Base-by-base conservation (phyloP, 2,113 vertebrate genomes). In the Siniperca chuatsi region DNA sequence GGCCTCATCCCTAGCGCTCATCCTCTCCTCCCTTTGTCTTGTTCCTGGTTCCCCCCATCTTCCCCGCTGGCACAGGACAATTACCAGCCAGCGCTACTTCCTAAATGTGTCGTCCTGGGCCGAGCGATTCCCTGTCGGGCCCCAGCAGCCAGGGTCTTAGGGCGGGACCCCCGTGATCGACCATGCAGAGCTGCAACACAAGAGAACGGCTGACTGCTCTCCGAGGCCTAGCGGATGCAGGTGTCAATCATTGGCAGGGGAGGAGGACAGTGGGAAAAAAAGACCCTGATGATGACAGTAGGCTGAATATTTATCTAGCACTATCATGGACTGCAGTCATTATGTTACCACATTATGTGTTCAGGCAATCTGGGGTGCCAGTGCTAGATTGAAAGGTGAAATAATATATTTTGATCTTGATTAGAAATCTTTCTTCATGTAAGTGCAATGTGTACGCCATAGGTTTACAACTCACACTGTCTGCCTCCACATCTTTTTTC, bases 11-110 rank as follows among this genome's bases (percentile, higher is more conserved):
- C 68, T 84, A 65, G 37, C 66, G 21, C 75, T 90, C 91, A 84
- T 89, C 85, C 89, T 89, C 74, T 89, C 87, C 86, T 82, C 81
- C 89, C 76, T 92, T 93, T 92, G 91, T 92, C 87, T 76, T 33
- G 29, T 66, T 76, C 73, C 72, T 66, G 76, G 83, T 81, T 82
- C 79, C 76, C 81, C 76, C 86, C 66, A 29, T 71, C 88, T 83
- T 91, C 83, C 89, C 93, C 35, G 83, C 93, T 91, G 93, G 82
- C 88, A 74, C 60, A 78, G 87, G 90, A 95, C 93, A 95, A 95
- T 93, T 78, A 89, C 88, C 84, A 81, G 91, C 78, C 90, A 87
- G 68, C 68, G 35, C 81, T 74, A 92, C 92, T 94, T 95, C 94
- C 94, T 92, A 92, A 94, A 94, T 62, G 16, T 94, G 91, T 95